phyloP scores from a whole-genome alignment of 2,113 vertebrate genomes.

The Chrysemys picta region DNA sequence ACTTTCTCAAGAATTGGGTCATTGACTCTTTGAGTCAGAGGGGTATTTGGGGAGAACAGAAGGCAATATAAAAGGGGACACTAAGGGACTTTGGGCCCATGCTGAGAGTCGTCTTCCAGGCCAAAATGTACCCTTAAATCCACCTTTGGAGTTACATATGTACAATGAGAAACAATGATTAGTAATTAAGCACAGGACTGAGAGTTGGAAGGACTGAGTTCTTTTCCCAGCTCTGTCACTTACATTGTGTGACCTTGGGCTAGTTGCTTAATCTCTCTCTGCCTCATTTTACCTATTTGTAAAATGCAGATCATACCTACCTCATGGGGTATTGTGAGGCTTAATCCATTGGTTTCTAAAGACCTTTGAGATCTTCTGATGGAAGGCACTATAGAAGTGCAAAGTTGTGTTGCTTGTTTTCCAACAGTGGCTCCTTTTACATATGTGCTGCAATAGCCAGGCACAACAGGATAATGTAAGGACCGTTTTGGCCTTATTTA shows the following conservation, averaged over 20 bases:
- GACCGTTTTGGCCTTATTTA: constrained; percentile 56
- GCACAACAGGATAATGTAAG: constrained; percentile 39
- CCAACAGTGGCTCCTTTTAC: neutral
- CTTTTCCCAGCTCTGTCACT: neutral
- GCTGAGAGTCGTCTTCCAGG: neutral
- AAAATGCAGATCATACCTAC: constrained; percentile 64
- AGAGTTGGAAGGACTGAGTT: neutral
- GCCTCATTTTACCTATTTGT: constrained; percentile 49
- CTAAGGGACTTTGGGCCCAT: neutral
- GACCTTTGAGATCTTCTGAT: constrained; percentile 44
- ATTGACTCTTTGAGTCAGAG: neutral
- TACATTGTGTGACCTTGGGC: constrained; percentile 24
- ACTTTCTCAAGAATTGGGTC: neutral
- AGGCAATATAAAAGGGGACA: neutral
- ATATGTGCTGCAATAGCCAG: constrained; percentile 30
- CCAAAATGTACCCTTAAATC: neutral
- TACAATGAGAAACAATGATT: neutral
- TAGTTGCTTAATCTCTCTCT: constrained; percentile 22
- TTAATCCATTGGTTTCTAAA: neutral
- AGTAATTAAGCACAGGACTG: neutral
- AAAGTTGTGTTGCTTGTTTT: neutral
- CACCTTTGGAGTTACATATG: neutral
- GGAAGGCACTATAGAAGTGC: constrained; percentile 34
- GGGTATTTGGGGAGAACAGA: neutral
- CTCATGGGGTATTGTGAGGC: constrained; percentile 68